Evolutionary conservation across 2,888 invertebrate species (phyloP).

Genomic region (Nomada goodeniana): DNA sequence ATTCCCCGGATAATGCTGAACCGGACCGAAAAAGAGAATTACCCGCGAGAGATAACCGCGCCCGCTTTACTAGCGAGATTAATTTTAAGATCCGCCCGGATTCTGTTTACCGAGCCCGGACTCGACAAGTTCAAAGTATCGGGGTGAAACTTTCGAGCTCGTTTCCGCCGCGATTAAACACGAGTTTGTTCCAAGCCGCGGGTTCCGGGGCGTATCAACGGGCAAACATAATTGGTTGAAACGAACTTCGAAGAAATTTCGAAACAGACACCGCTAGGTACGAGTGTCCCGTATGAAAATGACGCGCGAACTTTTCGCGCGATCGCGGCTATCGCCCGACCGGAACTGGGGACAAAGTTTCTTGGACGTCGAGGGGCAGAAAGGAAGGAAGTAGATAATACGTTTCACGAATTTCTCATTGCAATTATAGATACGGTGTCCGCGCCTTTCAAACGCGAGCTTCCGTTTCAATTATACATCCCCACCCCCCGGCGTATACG

Average conservation of each 20-base stretch:
- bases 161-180: neutral
- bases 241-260: conserved; percentile 31
- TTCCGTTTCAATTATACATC: neutral
- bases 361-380: neutral
- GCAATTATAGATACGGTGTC: neutral
- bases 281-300: conserved; percentile 14
- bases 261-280: neutral
- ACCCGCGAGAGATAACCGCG: neutral
- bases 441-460: neutral
- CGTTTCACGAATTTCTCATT: conserved; percentile 37
- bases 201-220: neutral
- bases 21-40: neutral
- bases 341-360: conserved; percentile 31
- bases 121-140: conserved; percentile 1
- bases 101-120: neutral
- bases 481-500: neutral
- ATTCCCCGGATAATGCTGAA: conserved; percentile 26
- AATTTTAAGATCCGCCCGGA: neutral
- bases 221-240: conserved; percentile 25
- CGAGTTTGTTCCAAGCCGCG: neutral
- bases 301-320: conserved; percentile 34
- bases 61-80: neutral
- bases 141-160: neutral
- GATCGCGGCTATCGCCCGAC: conserved; percentile 29
- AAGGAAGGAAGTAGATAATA: conserved; percentile 16